Percentiles rank a stretch among this genome's conserved stretches.
These are phyloP conservation scores for Peromyscus attwateri DNA, from an alignment of 2,797 vertebrate species.

Conservation along the genomic window DNA sequence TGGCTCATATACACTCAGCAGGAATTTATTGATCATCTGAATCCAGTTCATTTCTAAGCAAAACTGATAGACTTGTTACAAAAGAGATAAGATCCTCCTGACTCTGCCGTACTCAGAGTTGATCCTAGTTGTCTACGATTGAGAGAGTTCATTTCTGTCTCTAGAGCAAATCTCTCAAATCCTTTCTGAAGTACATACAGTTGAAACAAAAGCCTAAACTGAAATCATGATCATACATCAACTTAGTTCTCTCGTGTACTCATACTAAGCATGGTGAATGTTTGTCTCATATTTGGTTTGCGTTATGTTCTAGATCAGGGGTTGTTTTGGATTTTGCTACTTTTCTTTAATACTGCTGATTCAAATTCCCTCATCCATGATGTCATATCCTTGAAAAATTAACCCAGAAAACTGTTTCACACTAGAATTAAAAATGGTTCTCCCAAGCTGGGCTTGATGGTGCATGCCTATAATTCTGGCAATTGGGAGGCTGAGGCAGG, in stretches of 20 bases:
- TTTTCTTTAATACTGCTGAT: background rate
- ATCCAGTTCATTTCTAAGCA: background rate
- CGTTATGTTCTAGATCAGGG: background rate
- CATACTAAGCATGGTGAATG: background rate
- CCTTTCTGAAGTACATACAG: background rate
- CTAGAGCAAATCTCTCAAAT: background rate
- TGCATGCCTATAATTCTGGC: background rate
- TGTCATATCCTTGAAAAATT: background rate
- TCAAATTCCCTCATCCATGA: background rate
- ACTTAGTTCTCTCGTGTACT: conserved; percentile 10
- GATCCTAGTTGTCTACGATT: background rate
- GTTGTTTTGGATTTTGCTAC: background rate
- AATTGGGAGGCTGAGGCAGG: background rate
- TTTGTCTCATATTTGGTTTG: background rate
- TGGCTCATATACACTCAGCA: background rate
- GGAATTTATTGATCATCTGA: background rate
- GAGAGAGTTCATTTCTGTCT: background rate
- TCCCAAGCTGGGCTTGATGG: background rate
- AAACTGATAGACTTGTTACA: background rate
- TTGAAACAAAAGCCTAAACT: conserved; percentile 8
- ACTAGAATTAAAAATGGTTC: background rate
- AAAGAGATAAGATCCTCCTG: background rate
- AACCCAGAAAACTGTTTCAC: background rate
- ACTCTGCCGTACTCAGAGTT: background rate
- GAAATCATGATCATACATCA: background rate